Percentiles rank a stretch among this genome's conserved stretches.
These are phyloP conservation scores for Drosophila yooni DNA, from an alignment of 2,888 invertebrate species.

Conservation along the genomic window DNA sequence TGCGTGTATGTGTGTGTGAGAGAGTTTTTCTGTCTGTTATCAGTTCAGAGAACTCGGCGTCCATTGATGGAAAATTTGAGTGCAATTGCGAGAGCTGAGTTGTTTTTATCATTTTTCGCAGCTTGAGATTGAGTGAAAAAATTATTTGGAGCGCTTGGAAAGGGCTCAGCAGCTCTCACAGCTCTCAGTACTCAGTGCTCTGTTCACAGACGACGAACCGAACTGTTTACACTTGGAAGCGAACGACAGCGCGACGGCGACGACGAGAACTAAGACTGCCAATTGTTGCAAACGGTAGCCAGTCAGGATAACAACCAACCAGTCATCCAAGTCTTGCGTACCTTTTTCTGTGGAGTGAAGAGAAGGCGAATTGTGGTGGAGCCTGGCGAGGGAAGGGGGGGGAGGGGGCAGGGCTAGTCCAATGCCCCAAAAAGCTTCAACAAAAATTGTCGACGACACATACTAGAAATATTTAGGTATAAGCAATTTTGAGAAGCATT, in stretches of 20 bases:
- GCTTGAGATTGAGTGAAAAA: conserved; percentile 58
- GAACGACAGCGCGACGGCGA: conserved; percentile 31
- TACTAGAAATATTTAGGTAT: conserved; percentile 65
- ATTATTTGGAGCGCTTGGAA: conserved; percentile 52
- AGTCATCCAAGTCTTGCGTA: conserved; percentile 48
- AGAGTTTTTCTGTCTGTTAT: conserved; percentile 51
- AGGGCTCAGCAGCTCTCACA: conserved; percentile 27
- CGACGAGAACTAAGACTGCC: conserved; percentile 65
- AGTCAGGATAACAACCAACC: conserved; percentile 38
- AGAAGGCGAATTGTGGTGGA: neutral
- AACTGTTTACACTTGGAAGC: conserved; percentile 73
- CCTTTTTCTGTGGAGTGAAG: conserved; percentile 23
- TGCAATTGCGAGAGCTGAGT: conserved; percentile 38
- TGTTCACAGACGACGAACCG: conserved; percentile 38
- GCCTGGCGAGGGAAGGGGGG: neutral
- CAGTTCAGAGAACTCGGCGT: conserved; percentile 67
- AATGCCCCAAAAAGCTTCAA: conserved; percentile 43
- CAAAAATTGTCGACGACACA: conserved; percentile 39
- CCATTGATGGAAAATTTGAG: conserved; percentile 77
- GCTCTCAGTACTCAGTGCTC: neutral
- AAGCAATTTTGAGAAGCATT: conserved; percentile 50
- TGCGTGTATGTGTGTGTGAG: conserved; percentile 12
- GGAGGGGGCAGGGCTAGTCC: conserved; percentile 3
- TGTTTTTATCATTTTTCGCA: conserved; percentile 14
- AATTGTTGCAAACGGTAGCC: conserved; percentile 77